Conservation (phyloP, 1,140 invertebrate genomes). For the Bombus picipes region DNA sequence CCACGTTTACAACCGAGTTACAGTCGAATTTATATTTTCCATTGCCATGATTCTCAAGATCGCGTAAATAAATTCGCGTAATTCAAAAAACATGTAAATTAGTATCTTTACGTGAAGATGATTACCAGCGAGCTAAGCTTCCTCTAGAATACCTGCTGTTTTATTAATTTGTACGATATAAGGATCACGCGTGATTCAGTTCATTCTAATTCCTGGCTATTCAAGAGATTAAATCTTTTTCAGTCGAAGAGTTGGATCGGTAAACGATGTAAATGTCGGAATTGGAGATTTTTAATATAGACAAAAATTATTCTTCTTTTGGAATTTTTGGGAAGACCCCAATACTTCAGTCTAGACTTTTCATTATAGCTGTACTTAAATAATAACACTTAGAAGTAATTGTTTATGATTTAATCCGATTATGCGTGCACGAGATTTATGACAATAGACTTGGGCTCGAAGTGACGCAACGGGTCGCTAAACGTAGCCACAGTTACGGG, state of each 20-base stretch:
- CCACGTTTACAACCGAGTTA: constrained; percentile 38
- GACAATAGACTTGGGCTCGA: too few species aligned
- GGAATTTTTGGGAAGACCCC: too few species aligned
- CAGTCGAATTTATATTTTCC: constrained; percentile 17
- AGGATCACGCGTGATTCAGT: neutral
- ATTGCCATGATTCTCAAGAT: neutral
- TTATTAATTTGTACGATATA: neutral
- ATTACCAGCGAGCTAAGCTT: neutral
- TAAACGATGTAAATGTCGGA: too few species aligned
- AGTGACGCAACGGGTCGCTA: too few species aligned
- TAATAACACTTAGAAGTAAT: too few species aligned
- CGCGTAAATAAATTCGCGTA: neutral
- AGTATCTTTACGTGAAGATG: rapidly evolving
- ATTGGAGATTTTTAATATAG: too few species aligned
- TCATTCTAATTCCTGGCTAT: rapidly evolving
- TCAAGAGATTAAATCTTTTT: neutral
- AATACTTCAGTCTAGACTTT: rapidly evolving
- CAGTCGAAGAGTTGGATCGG: rapidly evolving
- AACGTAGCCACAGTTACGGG: too few species aligned
- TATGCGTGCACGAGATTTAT: too few species aligned
- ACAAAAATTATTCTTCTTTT: too few species aligned
- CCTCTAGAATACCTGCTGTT: too few species aligned
- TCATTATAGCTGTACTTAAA: too few species aligned
- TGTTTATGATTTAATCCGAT: too few species aligned
- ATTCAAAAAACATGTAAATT: neutral